Base-by-base conservation (phyloP, 2,797 vertebrate species). In the Synanceia verrucosa region DNA sequence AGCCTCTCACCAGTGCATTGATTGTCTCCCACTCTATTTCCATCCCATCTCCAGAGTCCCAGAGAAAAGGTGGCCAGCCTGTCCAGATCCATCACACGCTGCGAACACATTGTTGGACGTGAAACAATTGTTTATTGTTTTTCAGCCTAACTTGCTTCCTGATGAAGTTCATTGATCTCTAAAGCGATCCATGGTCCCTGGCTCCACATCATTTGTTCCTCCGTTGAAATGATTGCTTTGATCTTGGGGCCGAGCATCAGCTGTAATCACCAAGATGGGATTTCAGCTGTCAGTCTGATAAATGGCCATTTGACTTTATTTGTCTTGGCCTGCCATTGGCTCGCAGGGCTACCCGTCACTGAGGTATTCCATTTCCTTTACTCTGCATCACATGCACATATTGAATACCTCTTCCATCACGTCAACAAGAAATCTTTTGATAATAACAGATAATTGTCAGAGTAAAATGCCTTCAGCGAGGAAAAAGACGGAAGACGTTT, bases 91-190 rank as follows among this genome's bases (percentile, higher is more conserved):
- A 88, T 91, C 90, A 81, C 68, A 48, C 4, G 50, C 44, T 34
- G 76, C 76, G 73, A 83, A 86, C 66, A 73, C 58, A 62, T 75
- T 69, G 81, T 50, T 65, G 83, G 70, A 85, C 55, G 36, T 68
- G 75, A 73, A 90, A 86, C 85, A 86, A 89, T 83, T 90, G 86
- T 91, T 92, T 89, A 88, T 79, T 87, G 69, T 91, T 91, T 88
- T 87, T 71, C 57, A 71, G 78, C 86, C 85, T 84, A 84, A 83
- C 88, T 83, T 76, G 73, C 77, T 77, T 84, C 84, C 83, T 86
- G 87, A 90, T 92, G 86, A 88, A 88, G 84, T 83, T 77, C 91
- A 91, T 93, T 88, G 89, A 92, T 92, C 87, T 73, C 52, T 44
- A 50, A 86, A 81, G 59, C 69, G 70, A 88, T 84, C 82, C 81